Evolutionary conservation across 2,888 invertebrate species (phyloP).

Genomic region (Harmothoe impar): DNA sequence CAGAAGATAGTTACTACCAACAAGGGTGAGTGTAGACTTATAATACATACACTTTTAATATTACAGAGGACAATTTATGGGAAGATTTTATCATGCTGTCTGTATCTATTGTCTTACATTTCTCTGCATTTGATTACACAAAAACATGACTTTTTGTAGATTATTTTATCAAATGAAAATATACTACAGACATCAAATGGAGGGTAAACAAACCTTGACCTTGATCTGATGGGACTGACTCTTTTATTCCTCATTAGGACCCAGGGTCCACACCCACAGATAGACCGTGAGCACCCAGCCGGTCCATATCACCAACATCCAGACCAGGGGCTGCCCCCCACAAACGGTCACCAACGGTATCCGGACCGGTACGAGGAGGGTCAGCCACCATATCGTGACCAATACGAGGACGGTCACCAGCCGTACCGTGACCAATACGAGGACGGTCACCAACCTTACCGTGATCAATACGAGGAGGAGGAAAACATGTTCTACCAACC

Average conservation of each 20-base stretch:
- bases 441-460: background rate
- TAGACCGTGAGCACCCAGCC: background rate
- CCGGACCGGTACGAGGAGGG: background rate
- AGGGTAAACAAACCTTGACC: too few species aligned
- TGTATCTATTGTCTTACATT: too few species aligned
- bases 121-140: too few species aligned
- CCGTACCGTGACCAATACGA: background rate
- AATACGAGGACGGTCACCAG: background rate
- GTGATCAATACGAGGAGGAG: constrained; percentile 35
- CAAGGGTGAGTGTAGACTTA: background rate
- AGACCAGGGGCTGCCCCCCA: background rate
- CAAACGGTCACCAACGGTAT: background rate
- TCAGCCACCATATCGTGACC: background rate
- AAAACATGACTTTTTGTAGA: too few species aligned
- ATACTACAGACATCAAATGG: too few species aligned
- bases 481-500: constrained; percentile 26
- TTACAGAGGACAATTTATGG: too few species aligned
- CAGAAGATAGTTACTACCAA: background rate
- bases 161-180: too few species aligned
- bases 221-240: too few species aligned
- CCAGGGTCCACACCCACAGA: background rate
- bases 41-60: too few species aligned
- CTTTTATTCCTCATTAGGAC: background rate
- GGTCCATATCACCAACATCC: background rate
- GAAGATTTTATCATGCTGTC: too few species aligned